A percentile compares a stretch with the other conserved stretches of the same genome.
Evolutionary conservation across 2,888 invertebrate species (phyloP).

Genomic region (Caenorhabditis sinica): DNA sequence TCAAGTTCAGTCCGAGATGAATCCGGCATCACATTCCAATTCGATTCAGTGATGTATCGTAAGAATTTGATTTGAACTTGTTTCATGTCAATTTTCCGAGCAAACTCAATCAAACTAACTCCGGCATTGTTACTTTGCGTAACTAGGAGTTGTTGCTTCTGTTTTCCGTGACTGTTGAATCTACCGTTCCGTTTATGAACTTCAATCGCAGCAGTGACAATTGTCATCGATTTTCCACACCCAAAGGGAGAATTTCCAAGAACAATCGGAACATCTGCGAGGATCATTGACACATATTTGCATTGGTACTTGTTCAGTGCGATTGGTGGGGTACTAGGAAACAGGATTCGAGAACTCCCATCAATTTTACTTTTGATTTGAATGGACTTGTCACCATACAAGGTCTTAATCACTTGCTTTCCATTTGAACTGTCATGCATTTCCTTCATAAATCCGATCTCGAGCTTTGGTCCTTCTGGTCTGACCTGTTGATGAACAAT

Average conservation of each 20-base stretch:
- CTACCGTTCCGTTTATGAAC: constrained; percentile 3
- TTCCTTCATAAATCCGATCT: neutral
- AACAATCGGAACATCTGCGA: constrained; percentile 14
- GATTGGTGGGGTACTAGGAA: neutral
- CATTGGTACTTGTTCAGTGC: constrained; percentile 31
- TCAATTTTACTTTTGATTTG: neutral
- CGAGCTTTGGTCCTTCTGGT: neutral
- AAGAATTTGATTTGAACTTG: neutral
- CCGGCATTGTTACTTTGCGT: constrained; percentile 48
- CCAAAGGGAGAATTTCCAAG: constrained; percentile 44
- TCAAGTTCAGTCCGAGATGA: constrained; percentile 7
- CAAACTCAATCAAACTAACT: constrained; percentile 35
- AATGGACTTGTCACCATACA: constrained; percentile 18
- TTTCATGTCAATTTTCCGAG: neutral
- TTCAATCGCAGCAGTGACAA: constrained; percentile 40
- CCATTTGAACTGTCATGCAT: constrained; percentile 12
- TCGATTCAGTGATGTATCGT: constrained; percentile 14
- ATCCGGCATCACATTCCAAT: constrained; percentile 28
- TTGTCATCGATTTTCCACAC: constrained; percentile 56
- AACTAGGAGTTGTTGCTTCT: constrained; percentile 32
- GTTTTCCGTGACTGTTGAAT: neutral
- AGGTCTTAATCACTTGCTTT: constrained; percentile 12
- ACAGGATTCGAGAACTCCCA: neutral
- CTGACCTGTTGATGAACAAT: constrained; percentile 20
- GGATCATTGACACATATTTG: constrained; percentile 23